These are phyloP conservation scores for Heterodera filipjevi DNA, from an alignment of 2,888 invertebrate genomes.

Conservation along the genomic window DNA sequence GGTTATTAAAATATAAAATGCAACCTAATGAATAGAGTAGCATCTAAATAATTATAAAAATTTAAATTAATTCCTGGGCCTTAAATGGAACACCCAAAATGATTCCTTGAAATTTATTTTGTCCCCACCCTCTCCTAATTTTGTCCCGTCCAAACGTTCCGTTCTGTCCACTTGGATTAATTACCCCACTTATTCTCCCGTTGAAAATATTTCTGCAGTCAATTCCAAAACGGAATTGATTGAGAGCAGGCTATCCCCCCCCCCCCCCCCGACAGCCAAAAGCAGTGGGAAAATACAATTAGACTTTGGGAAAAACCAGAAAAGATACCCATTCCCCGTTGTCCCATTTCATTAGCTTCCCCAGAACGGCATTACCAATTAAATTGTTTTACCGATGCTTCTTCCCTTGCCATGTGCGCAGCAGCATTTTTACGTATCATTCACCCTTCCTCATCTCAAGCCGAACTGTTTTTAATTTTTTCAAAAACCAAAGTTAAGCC, in stretches of 20 bases:
- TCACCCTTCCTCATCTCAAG: neutral
- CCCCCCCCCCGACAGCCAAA: neutral
- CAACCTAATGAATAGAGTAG: too few species aligned
- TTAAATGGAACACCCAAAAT: constrained; percentile 20
- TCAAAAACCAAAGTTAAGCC: constrained; percentile 13
- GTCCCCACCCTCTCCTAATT: neutral
- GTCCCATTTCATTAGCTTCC: neutral
- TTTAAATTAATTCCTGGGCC: constrained; percentile 30
- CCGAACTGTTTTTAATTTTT: neutral
- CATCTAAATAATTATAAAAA: too few species aligned
- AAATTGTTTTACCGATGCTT: constrained; percentile 30
- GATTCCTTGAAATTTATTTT: constrained; percentile 2
- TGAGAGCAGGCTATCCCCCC: constrained; percentile 39
- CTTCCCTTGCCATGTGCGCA: neutral
- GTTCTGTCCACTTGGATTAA: constrained; percentile 31
- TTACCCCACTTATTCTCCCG: constrained; percentile 22
- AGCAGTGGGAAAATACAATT: constrained; percentile 7
- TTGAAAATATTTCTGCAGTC: constrained; percentile 30
- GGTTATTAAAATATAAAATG: too few species aligned
- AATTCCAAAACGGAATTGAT: constrained; percentile 2
- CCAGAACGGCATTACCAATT: neutral
- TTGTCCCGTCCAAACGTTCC: constrained; percentile 31
- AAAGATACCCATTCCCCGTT: neutral
- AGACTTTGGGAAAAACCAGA: neutral
- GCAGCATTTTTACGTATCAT: constrained; percentile 17